Evolutionary conservation across 2,113 vertebrate genomes (phyloP).

Genomic region (Acrocephalus kingi): DNA sequence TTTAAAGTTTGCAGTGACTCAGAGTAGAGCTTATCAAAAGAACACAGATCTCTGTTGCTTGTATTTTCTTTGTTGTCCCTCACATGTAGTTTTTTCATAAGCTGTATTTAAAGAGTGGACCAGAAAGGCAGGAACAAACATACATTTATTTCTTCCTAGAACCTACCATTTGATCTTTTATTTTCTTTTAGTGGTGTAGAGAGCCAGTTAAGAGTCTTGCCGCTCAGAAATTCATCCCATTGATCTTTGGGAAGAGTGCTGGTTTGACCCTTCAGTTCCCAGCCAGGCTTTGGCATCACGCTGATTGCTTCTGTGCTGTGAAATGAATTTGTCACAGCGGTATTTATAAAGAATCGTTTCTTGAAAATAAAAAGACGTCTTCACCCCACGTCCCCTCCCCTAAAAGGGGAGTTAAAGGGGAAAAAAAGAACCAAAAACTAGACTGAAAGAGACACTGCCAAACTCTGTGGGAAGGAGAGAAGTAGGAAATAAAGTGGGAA

Average conservation of each 20-base stretch:
- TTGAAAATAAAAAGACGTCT: slow-evolving; percentile 46
- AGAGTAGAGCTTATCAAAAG: slow-evolving; percentile 27
- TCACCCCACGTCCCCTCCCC: not conserved
- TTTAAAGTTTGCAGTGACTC: slow-evolving; percentile 11
- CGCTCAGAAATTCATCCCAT: slow-evolving; percentile 38
- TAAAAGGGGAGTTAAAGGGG: not conserved
- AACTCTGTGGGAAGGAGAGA: not conserved
- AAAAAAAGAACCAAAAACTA: not conserved
- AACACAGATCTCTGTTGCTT: slow-evolving; percentile 21
- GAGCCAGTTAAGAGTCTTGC: slow-evolving; percentile 26
- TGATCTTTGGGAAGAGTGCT: slow-evolving; percentile 44
- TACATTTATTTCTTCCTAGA: slow-evolving; percentile 25
- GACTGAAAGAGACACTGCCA: slow-evolving; percentile 4
- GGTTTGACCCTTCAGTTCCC: slow-evolving; percentile 64
- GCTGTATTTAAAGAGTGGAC: not conserved
- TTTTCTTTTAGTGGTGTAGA: slow-evolving; percentile 25
- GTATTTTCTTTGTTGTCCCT: not conserved
- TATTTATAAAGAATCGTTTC: slow-evolving; percentile 46
- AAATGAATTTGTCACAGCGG: slow-evolving; percentile 69
- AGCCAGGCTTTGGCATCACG: slow-evolving; percentile 40
- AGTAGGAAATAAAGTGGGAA: not conserved
- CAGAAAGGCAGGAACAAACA: slow-evolving; percentile 52
- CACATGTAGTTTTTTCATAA: not conserved
- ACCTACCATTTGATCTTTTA: slow-evolving; percentile 46
- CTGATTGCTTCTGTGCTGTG: slow-evolving; percentile 52